phyloP scores from a whole-genome alignment of 2,888 invertebrate species.

The Toxonevra muliebris region DNA sequence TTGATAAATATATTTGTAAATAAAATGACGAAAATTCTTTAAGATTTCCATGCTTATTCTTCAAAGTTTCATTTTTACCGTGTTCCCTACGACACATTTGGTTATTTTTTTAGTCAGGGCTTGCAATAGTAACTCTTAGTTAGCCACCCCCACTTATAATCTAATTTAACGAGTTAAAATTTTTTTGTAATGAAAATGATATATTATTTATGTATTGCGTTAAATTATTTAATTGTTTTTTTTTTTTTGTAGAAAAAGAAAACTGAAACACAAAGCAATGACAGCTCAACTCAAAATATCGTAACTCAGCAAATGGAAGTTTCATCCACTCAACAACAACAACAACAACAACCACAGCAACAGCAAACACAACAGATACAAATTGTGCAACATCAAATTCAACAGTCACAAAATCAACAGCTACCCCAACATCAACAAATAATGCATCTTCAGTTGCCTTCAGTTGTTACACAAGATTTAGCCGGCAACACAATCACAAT shows the following conservation, averaged over 20 bases:
- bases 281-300: not conserved
- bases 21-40: no score
- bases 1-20: no score
- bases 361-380: slow-evolving; percentile 42
- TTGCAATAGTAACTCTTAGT: no score
- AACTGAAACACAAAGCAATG: slow-evolving; percentile 13
- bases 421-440: slow-evolving; percentile 55
- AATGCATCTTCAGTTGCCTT: slow-evolving; percentile 59
- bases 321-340: slow-evolving; percentile 31
- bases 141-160: no score
- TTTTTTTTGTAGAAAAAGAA: not conserved
- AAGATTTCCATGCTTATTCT: no score
- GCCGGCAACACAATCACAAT: slow-evolving; percentile 62
- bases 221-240: no score
- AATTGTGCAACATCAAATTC: slow-evolving; percentile 43
- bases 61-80: no score
- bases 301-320: slow-evolving; percentile 18
- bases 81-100: no score
- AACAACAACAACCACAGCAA: slow-evolving; percentile 25
- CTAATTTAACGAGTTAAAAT: no score
- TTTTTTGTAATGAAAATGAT: no score
- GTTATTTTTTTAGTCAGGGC: no score
- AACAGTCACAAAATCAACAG: slow-evolving; percentile 42
- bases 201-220: no score
- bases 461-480: slow-evolving; percentile 54